A percentile compares a stretch with the other conserved stretches of the same genome.
Conservation (phyloP, 2,113 vertebrate genomes). For the Cynoglossus semilaevis region DNA sequence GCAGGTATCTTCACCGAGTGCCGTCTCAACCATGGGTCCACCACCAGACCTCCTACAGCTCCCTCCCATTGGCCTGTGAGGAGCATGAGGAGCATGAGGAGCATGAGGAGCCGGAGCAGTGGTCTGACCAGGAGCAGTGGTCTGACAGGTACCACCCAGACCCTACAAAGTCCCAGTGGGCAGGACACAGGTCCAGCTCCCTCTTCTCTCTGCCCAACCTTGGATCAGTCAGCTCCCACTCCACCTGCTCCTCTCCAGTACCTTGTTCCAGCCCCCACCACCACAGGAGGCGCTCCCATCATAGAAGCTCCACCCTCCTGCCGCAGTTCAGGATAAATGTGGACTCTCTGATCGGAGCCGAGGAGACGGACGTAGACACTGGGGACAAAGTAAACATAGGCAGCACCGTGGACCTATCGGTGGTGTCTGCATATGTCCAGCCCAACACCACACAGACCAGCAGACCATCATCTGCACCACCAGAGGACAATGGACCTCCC, state of each 20-base stretch:
- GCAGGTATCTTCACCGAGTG: conserved; percentile 48
- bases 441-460: conserved; percentile 41
- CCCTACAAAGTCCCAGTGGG: conserved; percentile 61
- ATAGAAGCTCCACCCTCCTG: conserved; percentile 58
- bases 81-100: conserved; percentile 51
- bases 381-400: conserved; percentile 79
- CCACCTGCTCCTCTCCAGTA: conserved; percentile 62
- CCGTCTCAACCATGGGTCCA: conserved; percentile 41
- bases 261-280: conserved; percentile 46
- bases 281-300: conserved; percentile 43
- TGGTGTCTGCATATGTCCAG: conserved; percentile 86
- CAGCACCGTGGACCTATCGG: conserved; percentile 79
- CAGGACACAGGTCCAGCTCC: conserved; percentile 80
- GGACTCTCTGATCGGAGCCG: conserved; percentile 82
- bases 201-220: conserved; percentile 84
- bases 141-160: conserved; percentile 37
- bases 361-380: conserved; percentile 93
- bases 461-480: conserved; percentile 60
- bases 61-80: conserved; percentile 50
- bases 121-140: conserved; percentile 44
- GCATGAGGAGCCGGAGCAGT: conserved; percentile 50
- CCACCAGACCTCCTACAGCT: conserved; percentile 55
- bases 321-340: conserved; percentile 78
- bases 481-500: conserved; percentile 35
- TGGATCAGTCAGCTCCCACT: conserved; percentile 63